Conservation (phyloP, 2,113 vertebrate genomes). For the Myiagra hebetior region DNA sequence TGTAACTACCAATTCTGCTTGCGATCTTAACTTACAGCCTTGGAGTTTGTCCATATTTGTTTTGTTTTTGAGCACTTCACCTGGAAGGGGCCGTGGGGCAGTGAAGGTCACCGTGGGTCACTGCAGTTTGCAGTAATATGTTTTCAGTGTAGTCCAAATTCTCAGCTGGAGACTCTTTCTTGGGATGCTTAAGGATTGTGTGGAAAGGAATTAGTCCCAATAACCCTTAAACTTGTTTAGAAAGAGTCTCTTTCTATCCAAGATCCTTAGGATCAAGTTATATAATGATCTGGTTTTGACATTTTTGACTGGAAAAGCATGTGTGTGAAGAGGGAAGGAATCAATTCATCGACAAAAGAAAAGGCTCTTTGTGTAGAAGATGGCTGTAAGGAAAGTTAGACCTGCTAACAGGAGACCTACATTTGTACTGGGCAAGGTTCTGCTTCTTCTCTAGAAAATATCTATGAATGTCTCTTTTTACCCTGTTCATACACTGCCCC, state of each 20-base stretch:
- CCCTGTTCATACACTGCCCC: neutral
- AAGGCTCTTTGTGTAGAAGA: slow-evolving; percentile 25
- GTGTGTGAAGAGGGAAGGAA: neutral
- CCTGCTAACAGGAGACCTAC: neutral
- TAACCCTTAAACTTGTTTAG: slow-evolving; percentile 50
- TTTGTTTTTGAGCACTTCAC: slow-evolving; percentile 40
- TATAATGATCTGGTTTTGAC: slow-evolving; percentile 30
- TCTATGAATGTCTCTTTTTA: neutral
- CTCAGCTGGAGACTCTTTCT: slow-evolving; percentile 70
- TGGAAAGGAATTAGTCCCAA: slow-evolving; percentile 35
- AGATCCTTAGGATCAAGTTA: slow-evolving; percentile 10
- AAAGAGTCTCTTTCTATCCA: slow-evolving; percentile 37
- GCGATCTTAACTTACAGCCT: neutral
- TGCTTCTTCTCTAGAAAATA: neutral
- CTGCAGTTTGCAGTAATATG: slow-evolving; percentile 50
- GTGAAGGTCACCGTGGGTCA: slow-evolving; percentile 29
- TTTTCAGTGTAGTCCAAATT: slow-evolving; percentile 68
- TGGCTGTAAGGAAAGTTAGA: neutral
- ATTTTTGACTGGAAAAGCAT: slow-evolving; percentile 1
- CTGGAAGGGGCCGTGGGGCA: slow-evolving; percentile 50
- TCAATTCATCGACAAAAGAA: slow-evolving; percentile 16
- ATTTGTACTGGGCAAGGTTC: neutral
- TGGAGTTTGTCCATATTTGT: slow-evolving; percentile 30
- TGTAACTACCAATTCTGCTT: neutral
- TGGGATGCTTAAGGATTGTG: slow-evolving; percentile 51